phyloP scores from a whole-genome alignment of 2,797 vertebrate species.

The Pygocentrus nattereri region DNA sequence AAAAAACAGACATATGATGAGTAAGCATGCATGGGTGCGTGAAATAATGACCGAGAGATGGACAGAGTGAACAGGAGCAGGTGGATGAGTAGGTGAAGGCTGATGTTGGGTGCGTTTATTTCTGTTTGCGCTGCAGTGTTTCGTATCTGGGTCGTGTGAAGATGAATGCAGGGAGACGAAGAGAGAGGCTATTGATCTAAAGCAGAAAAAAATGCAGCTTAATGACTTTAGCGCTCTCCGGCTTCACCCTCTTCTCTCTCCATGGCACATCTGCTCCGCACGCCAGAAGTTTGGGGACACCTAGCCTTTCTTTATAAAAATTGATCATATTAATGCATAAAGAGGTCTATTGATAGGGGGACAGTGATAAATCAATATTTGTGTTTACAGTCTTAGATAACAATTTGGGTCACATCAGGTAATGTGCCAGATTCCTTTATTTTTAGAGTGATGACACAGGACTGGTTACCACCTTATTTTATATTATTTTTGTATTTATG shows the following conservation, averaged over 20 bases:
- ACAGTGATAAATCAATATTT: too few species aligned
- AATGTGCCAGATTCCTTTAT: too few species aligned
- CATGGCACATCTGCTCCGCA: background rate
- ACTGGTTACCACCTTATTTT: too few species aligned
- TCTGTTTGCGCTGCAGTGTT: background rate
- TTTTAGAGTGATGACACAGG: too few species aligned
- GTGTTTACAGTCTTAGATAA: too few species aligned
- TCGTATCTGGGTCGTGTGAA: background rate
- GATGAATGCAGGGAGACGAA: background rate
- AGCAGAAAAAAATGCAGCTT: background rate
- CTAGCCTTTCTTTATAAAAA: background rate
- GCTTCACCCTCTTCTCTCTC: background rate
- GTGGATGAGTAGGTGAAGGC: background rate
- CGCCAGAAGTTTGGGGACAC: background rate
- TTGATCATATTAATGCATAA: too few species aligned
- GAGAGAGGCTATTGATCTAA: slow-evolving; percentile 34
- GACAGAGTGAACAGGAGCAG: background rate
- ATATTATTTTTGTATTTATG: too few species aligned
- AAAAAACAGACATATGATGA: slow-evolving; percentile 1
- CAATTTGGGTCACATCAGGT: too few species aligned
- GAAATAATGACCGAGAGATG: slow-evolving; percentile 17
- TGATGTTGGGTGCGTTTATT: slow-evolving; percentile 3
- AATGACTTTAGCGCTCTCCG: too few species aligned
- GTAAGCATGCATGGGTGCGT: slow-evolving; percentile 17
- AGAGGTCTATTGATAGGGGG: too few species aligned